Evolutionary conservation across 1,140 invertebrate genomes (phyloP), one percentile per base, ranked within the genome.

Genomic region (Drosophila arawakana): DNA sequence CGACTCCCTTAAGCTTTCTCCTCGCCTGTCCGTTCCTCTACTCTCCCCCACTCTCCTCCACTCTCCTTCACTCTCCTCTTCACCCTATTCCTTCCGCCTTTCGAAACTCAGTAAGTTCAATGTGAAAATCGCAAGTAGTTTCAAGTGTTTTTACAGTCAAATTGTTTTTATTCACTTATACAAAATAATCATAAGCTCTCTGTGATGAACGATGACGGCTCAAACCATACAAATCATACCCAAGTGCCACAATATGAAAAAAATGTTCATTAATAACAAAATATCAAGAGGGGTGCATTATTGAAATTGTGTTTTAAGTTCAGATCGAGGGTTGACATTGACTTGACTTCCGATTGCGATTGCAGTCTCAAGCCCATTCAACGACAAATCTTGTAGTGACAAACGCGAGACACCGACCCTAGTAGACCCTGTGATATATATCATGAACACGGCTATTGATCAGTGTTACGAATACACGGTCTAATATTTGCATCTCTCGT

Each of bases 111-210:
- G 25, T 30, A 6, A 30, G 25, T 30, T 30, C 67, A 46, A 82
- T 79, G 78, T 54, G 72, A 90, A 84, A 90, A 80, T 85, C 68
- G 57, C 66, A 79, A 90, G 76, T 49, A 85, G 76, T 81, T 85
- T 89, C 85, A 84, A 89, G 85, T 89, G 80, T 90, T 85, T 90
- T 89, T 74, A 81, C 85, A 84, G 85, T 89, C 78, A 85, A 89
- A 90, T 85, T 85, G 85, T 90, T 90, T 89, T 89, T 89, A 81
- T 89, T 89, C 81, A 81, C 68, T 89, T 89, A 76, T 50, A 83
- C 73, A 86, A 41, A 86, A 86, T 77, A 86, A 82, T 88, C 67
- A 75, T 73, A 76, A 80, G 70, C 69, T 44, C 69, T 44, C 39
- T 66, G 66, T 72, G 49, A 57, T 63, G 46, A 62, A 58, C 9